Evolutionary conservation across 2,888 invertebrate genomes (phyloP).

Genomic region (Holacanthella duospinosa): DNA sequence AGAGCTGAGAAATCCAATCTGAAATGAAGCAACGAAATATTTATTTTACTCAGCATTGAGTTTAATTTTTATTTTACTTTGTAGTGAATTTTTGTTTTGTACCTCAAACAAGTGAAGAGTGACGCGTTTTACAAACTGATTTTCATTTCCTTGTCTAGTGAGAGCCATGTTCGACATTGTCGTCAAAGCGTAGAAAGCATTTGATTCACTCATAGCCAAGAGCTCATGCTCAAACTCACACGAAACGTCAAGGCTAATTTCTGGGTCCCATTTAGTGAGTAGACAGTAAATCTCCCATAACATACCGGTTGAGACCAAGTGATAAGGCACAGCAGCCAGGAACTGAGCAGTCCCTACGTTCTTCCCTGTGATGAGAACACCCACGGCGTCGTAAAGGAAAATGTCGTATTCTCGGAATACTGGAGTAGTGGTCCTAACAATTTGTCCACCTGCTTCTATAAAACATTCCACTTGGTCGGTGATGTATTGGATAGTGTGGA

Average conservation of each 20-base stretch:
- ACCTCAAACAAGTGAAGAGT: slow-evolving; percentile 61
- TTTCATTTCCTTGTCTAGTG: slow-evolving; percentile 51
- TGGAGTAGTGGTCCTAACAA: slow-evolving; percentile 48
- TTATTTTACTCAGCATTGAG: neutral
- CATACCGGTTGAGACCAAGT: slow-evolving; percentile 48
- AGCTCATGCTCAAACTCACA: slow-evolving; percentile 55
- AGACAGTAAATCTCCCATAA: slow-evolving; percentile 56
- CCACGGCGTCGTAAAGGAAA: slow-evolving; percentile 57
- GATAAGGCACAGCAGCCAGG: slow-evolving; percentile 62
- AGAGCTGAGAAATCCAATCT: slow-evolving; percentile 63
- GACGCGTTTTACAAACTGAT: slow-evolving; percentile 54
- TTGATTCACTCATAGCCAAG: slow-evolving; percentile 55
- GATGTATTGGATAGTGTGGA: slow-evolving; percentile 61
- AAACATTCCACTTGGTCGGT: slow-evolving; percentile 60
- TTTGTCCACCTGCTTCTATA: slow-evolving; percentile 24
- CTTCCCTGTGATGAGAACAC: slow-evolving; percentile 58
- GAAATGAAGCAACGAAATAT: slow-evolving; percentile 17
- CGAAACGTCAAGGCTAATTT: slow-evolving; percentile 34
- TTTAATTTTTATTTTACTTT: neutral
- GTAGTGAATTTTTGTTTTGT: too few relatives aligned
- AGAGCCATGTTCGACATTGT: slow-evolving; percentile 70
- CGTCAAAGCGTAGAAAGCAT: slow-evolving; percentile 64
- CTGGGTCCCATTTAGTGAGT: slow-evolving; percentile 33
- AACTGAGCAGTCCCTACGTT: slow-evolving; percentile 72
- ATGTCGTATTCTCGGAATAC: slow-evolving; percentile 60